Base-by-base conservation (phyloP, 2,113 vertebrate species). In the Cololabis saira region DNA sequence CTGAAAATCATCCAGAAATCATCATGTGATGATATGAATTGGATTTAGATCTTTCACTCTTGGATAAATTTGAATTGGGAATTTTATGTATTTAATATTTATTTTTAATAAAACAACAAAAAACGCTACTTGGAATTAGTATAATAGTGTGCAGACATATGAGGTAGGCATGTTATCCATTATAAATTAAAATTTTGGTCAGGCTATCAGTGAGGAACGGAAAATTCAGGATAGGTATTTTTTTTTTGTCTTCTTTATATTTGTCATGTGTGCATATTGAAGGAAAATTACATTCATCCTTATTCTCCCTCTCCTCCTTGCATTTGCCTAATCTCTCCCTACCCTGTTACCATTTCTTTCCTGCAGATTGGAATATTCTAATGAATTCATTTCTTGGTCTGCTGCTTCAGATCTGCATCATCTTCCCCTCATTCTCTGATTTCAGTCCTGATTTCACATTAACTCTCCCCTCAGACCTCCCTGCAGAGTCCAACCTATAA, bases 141-240 rank as follows among this genome's bases (percentile, higher is more conserved):
- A 8, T 3, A 8, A 4, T 30, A 4, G 4, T 30, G 30, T 30
- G 30, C 30, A 30, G 30, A 3, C 30, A n/a, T n/a, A n/a, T n/a
- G n/a, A n/a, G n/a, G n/a, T n/a, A n/a, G n/a, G n/a, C n/a, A n/a
- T n/a, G n/a, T n/a, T n/a, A n/a, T n/a, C n/a, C n/a, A n/a, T n/a
- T n/a, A n/a, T n/a, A n/a, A n/a, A n/a, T n/a, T n/a, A n/a, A n/a
- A 76, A 88, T 89, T 81, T 85, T 53, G 84, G 82, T 80, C 86
- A 82, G 5, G n/a, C n/a, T n/a, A n/a, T n/a, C n/a, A n/a, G n/a
- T 44, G 42, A 53, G 57, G 43, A 53, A 71, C 43, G 53, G 58
- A 41, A 50, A 56, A 56, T 16, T 42, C 66, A 45, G 65, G 75
- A 66, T 44, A 62, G 47, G 48, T 67, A 27, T 47, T 44, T 50